Evolutionary conservation across 2,797 vertebrate genomes (phyloP), one percentile per base, ranked within the genome.

Genomic region (Zalophus californianus): DNA sequence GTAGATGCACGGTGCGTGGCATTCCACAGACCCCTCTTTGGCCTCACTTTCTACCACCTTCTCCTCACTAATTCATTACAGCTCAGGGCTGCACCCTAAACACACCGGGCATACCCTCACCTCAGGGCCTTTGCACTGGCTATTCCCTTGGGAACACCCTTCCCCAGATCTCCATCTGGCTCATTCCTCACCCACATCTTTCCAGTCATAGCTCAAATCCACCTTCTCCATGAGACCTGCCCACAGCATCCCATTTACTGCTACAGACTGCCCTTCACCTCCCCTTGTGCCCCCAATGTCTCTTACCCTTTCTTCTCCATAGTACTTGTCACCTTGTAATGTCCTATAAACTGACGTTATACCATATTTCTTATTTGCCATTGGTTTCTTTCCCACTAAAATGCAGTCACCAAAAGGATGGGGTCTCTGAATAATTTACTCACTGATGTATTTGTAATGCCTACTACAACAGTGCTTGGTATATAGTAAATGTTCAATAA

Each of bases 341-440:
- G 79, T 15, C 27, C 58, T 60, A 54, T 7, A 20, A 68, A 86
- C 50, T 83, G 54, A 93, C 13, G 15, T 75, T 70, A 32, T 56
- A 38, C 93, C 58, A 11, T n/a, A 75, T 86, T 86, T 80, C 35
- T 84, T 79, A 15, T 72, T 84, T 79, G 29, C 11, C 44, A 10
- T 79, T 95, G 56, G 23, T 50, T 72, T 97, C 72, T 79, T 89
- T 29, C 52, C 41, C 50, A 75, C 35, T 29, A 35, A 32, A 95
- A 73, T 20, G 41, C 52, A 52, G 85, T 54, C 23, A 64, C 62
- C 56, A 50, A 86, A 58, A 93, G 58, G 75, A 25, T 29, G 54
- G 25, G 15, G 20, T 66, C 68, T 77, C 88, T 78, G 52, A 29
- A 27, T 62, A 52, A 78, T 85, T 79, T 78, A 54, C 75, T 91